These are phyloP conservation scores for Ochropleura plecta DNA, from an alignment of 2,888 invertebrate genomes.

Conservation along the genomic window DNA sequence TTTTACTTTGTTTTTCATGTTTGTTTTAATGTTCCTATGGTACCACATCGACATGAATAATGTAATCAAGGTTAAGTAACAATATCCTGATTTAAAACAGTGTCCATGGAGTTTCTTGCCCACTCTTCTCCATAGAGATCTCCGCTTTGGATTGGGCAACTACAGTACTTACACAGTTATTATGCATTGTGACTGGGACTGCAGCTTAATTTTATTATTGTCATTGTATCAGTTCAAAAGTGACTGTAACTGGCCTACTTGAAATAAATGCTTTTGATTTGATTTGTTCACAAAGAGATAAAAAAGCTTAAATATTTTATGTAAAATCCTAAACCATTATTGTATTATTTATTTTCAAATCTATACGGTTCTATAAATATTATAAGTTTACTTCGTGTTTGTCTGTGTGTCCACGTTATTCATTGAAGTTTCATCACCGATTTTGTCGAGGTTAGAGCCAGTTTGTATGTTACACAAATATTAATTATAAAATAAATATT, in stretches of 20 bases:
- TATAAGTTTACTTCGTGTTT: neutral
- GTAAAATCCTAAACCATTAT: no score
- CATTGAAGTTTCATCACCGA: neutral
- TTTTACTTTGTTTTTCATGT: neutral
- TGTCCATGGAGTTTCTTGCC: no score
- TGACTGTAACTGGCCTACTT: no score
- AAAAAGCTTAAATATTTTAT: neutral
- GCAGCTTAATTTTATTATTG: no score
- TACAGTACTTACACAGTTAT: no score
- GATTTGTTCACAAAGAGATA: neutral
- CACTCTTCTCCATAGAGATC: no score
- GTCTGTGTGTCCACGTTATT: neutral
- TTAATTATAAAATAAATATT: neutral
- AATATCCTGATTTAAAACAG: no score
- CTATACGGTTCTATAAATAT: neutral
- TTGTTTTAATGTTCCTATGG: neutral
- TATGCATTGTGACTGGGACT: no score
- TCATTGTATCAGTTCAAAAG: no score
- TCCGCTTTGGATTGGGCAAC: no score
- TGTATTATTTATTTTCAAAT: neutral
- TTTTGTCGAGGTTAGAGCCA: neutral
- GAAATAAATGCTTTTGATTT: neutral
- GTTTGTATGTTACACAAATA: neutral
- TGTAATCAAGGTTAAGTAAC: no score
- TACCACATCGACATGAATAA: no score